These are phyloP conservation scores for Cloeon dipterum DNA, from an alignment of 2,888 invertebrate species.

Conservation along the genomic window DNA sequence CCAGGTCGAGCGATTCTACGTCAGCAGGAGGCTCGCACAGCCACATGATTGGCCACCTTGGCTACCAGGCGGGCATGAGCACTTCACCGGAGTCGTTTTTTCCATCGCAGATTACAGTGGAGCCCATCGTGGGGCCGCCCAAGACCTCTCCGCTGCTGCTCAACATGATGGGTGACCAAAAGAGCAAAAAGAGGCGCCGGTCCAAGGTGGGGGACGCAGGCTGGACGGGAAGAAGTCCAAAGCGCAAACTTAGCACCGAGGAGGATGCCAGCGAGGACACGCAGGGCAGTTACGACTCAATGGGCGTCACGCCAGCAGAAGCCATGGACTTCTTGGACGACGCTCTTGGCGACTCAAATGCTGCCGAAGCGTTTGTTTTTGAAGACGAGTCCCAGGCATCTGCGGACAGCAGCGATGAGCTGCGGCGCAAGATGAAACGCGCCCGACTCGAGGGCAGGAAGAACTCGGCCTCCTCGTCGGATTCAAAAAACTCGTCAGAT, in stretches of 20 bases:
- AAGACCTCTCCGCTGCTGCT: slow-evolving; percentile 23
- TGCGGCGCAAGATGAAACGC: not conserved
- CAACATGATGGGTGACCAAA: slow-evolving; percentile 13
- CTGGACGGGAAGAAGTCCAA: slow-evolving; percentile 34
- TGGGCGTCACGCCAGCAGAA: not conserved
- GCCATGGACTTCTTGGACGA: no score
- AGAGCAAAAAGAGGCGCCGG: slow-evolving; percentile 22
- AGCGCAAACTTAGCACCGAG: slow-evolving; percentile 28
- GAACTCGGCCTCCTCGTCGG: not conserved
- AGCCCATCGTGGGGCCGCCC: slow-evolving; percentile 15
- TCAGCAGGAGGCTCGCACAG: slow-evolving; percentile 4
- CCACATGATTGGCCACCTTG: slow-evolving; percentile 4
- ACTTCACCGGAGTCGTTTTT: slow-evolving; percentile 4
- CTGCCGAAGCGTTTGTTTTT: not conserved
- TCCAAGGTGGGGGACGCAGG: slow-evolving; percentile 23
- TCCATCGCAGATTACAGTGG: slow-evolving; percentile 12
- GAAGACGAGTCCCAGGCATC: not conserved
- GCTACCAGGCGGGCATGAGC: slow-evolving; percentile 4
- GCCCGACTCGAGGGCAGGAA: not conserved
- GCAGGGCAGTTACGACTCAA: not conserved
- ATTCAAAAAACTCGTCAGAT: slow-evolving; percentile 1
- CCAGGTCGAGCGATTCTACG: slow-evolving; percentile 2
- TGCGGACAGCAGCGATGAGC: not conserved
- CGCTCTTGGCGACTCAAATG: no score
- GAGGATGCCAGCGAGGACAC: slow-evolving; percentile 16